phyloP scores from a whole-genome alignment of 53 echinoderm and acorn worm genomes.

The Antedon mediterranea region DNA sequence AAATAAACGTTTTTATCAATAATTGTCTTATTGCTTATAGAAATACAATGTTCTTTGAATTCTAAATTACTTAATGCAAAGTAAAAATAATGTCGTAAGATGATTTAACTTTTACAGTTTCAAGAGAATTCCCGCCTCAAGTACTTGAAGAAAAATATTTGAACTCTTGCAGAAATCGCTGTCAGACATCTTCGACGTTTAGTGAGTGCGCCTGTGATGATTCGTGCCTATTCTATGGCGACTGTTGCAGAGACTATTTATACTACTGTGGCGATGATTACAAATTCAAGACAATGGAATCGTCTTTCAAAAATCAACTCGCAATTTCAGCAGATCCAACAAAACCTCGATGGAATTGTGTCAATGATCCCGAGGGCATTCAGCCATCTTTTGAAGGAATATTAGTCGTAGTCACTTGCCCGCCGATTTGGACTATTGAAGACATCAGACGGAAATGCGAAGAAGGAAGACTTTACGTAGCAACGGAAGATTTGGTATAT shows the following conservation, averaged over 20 bases:
- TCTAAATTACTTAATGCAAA: too few species aligned
- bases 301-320: neutral
- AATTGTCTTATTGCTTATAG: too few species aligned
- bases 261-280: neutral
- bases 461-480: neutral
- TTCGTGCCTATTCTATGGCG: neutral
- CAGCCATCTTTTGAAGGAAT: neutral
- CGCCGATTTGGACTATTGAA: neutral
- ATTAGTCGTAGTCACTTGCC: neutral
- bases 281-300: neutral
- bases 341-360: neutral
- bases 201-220: neutral
- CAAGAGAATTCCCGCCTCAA: too few species aligned
- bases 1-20: too few species aligned
- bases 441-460: neutral
- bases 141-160: too few species aligned
- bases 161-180: neutral
- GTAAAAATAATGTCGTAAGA: too few species aligned
- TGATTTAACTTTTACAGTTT: too few species aligned
- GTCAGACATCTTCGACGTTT: neutral
- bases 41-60: too few species aligned
- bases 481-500: neutral
- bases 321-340: neutral
- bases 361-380: neutral
- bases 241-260: neutral